These are phyloP conservation scores for Lordiphosa mommai DNA, from an alignment of 1,140 invertebrate genomes.

Conservation along the genomic window DNA sequence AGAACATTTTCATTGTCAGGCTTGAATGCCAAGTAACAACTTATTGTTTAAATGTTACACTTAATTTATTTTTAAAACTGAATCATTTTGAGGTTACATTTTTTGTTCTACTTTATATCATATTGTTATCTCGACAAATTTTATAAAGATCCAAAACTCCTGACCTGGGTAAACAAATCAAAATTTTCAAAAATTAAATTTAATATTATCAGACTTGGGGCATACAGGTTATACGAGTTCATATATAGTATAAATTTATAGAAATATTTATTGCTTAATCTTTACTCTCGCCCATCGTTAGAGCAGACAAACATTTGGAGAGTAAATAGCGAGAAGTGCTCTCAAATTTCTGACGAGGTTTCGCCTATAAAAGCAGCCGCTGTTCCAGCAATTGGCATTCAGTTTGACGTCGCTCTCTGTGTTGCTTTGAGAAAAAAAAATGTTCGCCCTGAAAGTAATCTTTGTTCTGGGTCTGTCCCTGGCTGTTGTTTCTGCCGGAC, in stretches of 20 bases:
- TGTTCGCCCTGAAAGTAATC: slow-evolving; percentile 22
- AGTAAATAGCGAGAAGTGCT: slow-evolving; percentile 11
- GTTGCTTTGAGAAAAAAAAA: slow-evolving; percentile 1
- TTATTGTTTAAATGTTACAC: no score
- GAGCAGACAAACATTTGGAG: neutral
- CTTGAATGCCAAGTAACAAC: no score
- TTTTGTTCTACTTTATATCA: neutral
- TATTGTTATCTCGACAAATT: no score
- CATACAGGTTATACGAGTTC: neutral
- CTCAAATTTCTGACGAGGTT: neutral
- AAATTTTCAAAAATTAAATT: neutral
- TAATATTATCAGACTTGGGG: neutral
- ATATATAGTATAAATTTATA: neutral
- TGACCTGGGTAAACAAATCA: slow-evolving; percentile 13
- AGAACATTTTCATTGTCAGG: no score
- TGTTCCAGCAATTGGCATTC: neutral
- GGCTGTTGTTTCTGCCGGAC: neutral
- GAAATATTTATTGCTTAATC: no score
- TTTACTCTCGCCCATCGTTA: neutral
- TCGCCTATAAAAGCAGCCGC: slow-evolving; percentile 19
- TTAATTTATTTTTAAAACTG: no score
- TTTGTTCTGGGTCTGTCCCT: slow-evolving; percentile 17
- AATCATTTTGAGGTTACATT: no score
- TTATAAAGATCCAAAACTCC: neutral
- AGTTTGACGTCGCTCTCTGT: neutral